A percentile compares a stretch with the other conserved stretches of the same genome.
Conservation (phyloP, 2,888 invertebrate genomes). For the Hetaerina titia region DNA sequence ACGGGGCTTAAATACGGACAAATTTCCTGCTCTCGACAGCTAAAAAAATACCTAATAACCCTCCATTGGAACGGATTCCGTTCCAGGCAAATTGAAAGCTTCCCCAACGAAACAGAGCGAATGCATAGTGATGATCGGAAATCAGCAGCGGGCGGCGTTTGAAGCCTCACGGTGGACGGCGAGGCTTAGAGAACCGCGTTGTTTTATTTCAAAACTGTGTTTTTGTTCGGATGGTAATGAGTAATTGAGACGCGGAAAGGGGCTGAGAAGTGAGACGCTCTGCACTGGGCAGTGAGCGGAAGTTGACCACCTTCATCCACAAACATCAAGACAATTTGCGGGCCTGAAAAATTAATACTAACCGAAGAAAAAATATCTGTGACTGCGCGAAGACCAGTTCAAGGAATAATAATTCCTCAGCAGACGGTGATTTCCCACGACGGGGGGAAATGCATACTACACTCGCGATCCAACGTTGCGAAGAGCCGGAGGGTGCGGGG, state of each 20-base stretch:
- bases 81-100: background rate
- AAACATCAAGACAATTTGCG: slow-evolving; percentile 24
- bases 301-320: background rate
- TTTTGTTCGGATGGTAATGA: background rate
- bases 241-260: background rate
- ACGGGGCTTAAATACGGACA: background rate
- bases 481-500: background rate
- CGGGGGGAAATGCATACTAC: too few relatives aligned
- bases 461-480: too few relatives aligned
- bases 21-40: background rate
- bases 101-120: background rate
- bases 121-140: background rate
- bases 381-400: background rate
- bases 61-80: background rate
- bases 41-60: background rate
- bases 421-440: slow-evolving; percentile 42
- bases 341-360: background rate
- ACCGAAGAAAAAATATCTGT: background rate
- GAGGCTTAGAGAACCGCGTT: too few relatives aligned
- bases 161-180: background rate
- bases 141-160: background rate
- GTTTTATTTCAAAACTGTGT: too few relatives aligned
- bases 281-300: too few relatives aligned
- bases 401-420: slow-evolving; percentile 37
- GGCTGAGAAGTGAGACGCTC: too few relatives aligned